Conservation (phyloP, 2,797 vertebrate species). For the Taeniopygia guttata region DNA sequence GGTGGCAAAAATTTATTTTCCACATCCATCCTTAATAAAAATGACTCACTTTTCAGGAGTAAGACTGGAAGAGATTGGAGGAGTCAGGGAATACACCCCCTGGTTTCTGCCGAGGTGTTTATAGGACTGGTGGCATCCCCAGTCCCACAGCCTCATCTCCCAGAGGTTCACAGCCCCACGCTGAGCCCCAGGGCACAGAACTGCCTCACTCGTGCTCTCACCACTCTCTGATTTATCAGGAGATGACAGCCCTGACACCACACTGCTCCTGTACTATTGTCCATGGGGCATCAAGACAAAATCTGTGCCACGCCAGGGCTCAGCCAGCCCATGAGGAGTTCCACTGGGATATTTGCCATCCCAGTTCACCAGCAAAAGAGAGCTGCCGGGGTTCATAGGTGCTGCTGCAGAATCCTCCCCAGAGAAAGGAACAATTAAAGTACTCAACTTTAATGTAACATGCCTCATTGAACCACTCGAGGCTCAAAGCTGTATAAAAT, state of each 20-base stretch:
- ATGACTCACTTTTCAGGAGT: neutral
- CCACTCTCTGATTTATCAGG: neutral
- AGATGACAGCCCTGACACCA: neutral
- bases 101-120: accelerated
- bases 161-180: neutral
- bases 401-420: neutral
- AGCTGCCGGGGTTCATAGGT: neutral
- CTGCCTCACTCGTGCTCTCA: neutral
- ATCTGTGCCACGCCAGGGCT: accelerated
- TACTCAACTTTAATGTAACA: neutral
- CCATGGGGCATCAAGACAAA: neutral
- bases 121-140: neutral
- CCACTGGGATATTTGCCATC: neutral
- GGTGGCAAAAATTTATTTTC: neutral
- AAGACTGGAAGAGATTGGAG: neutral
- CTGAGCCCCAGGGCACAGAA: neutral
- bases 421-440: neutral
- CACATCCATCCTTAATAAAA: accelerated
- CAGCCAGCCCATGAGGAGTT: neutral
- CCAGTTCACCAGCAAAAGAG: neutral
- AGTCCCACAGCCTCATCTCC: neutral
- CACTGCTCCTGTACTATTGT: accelerated
- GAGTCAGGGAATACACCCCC: accelerated
- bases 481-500: neutral
- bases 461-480: neutral